Evolutionary conservation across 2,113 vertebrate species (phyloP).

Genomic region (Melozone crissalis): DNA sequence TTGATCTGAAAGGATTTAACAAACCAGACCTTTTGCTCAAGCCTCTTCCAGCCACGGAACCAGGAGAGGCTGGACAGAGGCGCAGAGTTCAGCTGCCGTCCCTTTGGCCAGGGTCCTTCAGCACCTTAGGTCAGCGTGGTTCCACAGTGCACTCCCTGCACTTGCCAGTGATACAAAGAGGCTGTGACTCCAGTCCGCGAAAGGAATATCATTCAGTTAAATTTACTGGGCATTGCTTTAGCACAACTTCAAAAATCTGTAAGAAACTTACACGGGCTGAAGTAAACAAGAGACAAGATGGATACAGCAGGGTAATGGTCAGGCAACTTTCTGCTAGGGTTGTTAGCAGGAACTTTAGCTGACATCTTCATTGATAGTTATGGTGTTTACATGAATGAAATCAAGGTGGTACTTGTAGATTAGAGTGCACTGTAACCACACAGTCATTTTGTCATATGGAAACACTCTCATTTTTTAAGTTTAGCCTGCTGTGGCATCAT

Average conservation of each 20-base stretch:
- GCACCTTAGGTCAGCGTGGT: background rate
- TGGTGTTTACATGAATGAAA: background rate
- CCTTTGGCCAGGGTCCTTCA: background rate
- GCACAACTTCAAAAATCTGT: fast-evolving
- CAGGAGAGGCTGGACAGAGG: background rate
- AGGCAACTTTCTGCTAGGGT: background rate
- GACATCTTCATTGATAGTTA: background rate
- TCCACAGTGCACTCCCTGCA: background rate
- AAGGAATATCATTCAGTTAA: background rate
- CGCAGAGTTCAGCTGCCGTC: background rate
- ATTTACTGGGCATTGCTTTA: background rate
- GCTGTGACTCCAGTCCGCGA: background rate
- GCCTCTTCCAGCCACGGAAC: background rate
- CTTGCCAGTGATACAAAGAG: background rate
- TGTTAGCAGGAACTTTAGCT: background rate
- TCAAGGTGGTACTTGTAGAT: background rate
- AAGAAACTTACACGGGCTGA: background rate
- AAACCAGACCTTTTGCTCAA: background rate
- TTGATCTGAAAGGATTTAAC: background rate
- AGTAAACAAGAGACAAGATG: background rate
- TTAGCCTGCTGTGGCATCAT: background rate
- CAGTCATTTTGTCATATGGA: background rate
- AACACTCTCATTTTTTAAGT: background rate
- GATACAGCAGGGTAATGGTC: background rate
- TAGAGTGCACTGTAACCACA: background rate